Percentiles rank a stretch among this genome's conserved stretches.
These are phyloP conservation scores for Troides helena DNA, from an alignment of 2,888 invertebrate genomes.

Conservation along the genomic window DNA sequence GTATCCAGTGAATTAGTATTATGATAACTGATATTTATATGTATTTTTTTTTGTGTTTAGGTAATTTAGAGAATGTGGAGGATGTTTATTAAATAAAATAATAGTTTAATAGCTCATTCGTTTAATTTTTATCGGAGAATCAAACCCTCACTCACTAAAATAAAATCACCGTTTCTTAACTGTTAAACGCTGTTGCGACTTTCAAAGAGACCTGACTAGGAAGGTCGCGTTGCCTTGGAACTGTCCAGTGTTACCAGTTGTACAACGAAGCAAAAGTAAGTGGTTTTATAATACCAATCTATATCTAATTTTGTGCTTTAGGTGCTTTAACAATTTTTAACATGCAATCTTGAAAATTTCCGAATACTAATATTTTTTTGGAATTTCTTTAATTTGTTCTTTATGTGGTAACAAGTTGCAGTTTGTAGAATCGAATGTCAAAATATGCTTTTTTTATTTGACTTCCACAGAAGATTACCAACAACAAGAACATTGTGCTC, in stretches of 20 bases:
- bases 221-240: conserved; percentile 40
- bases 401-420: no score
- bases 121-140: conserved; percentile 60
- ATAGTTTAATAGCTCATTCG: conserved; percentile 35
- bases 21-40: not conserved
- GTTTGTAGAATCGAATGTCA: not conserved
- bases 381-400: no score
- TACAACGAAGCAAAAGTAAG: conserved; percentile 29
- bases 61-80: not conserved
- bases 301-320: conserved; percentile 40
- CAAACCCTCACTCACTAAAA: conserved; percentile 64
- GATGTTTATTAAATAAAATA: conserved; percentile 39
- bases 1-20: not conserved
- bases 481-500: no score
- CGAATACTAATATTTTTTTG: no score
- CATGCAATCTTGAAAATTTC: not conserved
- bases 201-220: conserved; percentile 65
- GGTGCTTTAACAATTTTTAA: conserved; percentile 33
- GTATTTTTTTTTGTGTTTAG: not conserved
- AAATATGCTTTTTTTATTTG: not conserved
- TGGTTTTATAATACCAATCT: not conserved
- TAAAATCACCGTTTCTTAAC: conserved; percentile 63
- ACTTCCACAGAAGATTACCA: no score
- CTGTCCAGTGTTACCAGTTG: conserved; percentile 14
- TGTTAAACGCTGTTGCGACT: conserved; percentile 40